Conservation (phyloP, 2,888 invertebrate genomes). For the Ochropacha duplaris region DNA sequence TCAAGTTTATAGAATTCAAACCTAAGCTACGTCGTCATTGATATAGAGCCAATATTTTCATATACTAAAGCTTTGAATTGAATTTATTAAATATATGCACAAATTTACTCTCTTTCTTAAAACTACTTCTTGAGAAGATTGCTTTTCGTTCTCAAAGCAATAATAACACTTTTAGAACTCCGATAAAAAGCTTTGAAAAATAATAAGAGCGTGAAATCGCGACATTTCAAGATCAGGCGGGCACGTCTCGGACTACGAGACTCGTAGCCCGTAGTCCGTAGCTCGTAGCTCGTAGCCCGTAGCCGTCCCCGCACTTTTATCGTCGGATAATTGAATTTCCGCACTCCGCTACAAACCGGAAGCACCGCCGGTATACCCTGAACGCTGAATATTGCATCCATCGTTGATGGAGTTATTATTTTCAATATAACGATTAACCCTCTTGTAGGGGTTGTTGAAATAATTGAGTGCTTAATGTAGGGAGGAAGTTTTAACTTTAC, state of each 20-base stretch:
- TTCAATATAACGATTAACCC: slow-evolving; percentile 52
- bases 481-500: not conserved
- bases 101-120: not conserved
- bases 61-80: too few species aligned
- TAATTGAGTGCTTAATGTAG: not conserved
- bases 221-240: slow-evolving; percentile 40
- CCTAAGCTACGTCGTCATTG: too few species aligned
- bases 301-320: slow-evolving; percentile 63
- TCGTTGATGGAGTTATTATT: slow-evolving; percentile 65
- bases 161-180: not conserved
- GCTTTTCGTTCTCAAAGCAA: slow-evolving; percentile 13
- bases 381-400: slow-evolving; percentile 64
- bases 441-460: slow-evolving; percentile 4
- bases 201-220: slow-evolving; percentile 33
- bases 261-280: slow-evolving; percentile 22
- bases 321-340: slow-evolving; percentile 78
- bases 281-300: slow-evolving; percentile 29
- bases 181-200: slow-evolving; percentile 20
- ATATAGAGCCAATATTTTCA: too few species aligned
- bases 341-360: slow-evolving; percentile 74
- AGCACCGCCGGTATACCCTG: slow-evolving; percentile 59
- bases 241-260: slow-evolving; percentile 21
- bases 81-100: not conserved
- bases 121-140: slow-evolving; percentile 8
- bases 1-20: too few species aligned